Conservation (phyloP, 1,140 invertebrate species). For the Trichomalopsis sarcophagae region DNA sequence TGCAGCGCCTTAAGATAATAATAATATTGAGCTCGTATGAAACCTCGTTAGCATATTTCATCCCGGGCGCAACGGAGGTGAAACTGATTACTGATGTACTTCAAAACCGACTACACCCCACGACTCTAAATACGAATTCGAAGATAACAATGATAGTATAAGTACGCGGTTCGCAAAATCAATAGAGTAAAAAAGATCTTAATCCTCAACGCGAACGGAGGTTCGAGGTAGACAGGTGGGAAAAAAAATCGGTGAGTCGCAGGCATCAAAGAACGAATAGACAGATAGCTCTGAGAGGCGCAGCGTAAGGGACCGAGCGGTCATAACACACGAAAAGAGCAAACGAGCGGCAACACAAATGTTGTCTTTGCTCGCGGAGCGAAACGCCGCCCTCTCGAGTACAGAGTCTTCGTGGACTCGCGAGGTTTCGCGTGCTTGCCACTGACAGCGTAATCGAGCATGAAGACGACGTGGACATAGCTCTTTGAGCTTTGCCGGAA, state of each 20-base stretch:
- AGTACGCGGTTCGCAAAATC: no score
- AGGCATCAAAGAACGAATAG: not conserved
- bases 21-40: no score
- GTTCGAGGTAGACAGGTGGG: no score
- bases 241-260: no score
- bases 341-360: slow-evolving; percentile 39
- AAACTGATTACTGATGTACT: no score
- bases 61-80: no score
- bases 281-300: not conserved
- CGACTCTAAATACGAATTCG: no score
- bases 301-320: not conserved
- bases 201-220: not conserved
- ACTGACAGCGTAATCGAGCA: not conserved
- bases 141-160: no score
- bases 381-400: not conserved
- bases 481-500: not conserved
- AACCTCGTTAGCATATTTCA: no score
- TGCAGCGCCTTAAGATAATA: no score
- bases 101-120: no score
- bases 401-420: not conserved
- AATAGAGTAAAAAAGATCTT: no score
- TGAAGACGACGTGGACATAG: not conserved
- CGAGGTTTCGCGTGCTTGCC: not conserved
- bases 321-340: slow-evolving; percentile 30
- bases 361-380: slow-evolving; percentile 31